phyloP scores from a whole-genome alignment of 2,113 vertebrate genomes.

The Cromileptes altivelis region DNA sequence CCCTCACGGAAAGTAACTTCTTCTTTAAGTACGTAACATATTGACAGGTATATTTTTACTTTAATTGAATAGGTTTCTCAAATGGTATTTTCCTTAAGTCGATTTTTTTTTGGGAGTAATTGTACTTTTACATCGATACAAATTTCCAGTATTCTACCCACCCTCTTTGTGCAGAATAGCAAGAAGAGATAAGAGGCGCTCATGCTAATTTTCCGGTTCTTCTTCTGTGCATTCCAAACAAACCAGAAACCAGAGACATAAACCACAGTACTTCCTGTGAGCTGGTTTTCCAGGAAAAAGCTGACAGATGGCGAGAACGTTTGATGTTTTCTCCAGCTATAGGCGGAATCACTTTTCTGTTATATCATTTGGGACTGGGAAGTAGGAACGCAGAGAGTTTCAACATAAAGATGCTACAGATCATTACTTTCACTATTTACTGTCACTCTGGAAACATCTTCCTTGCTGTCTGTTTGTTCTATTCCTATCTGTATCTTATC shows the following conservation, averaged over 20 bases:
- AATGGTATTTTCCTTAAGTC: too few relatives aligned
- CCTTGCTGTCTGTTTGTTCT: conserved; percentile 30
- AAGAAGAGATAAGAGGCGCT: neutral
- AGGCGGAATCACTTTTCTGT: conserved; percentile 8
- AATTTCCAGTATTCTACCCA: too few relatives aligned
- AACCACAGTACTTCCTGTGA: conserved; percentile 12
- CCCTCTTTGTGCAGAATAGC: neutral
- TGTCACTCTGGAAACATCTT: neutral
- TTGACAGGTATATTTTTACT: too few relatives aligned
- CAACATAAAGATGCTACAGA: conserved; percentile 18
- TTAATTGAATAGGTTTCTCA: too few relatives aligned
- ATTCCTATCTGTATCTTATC: conserved; percentile 26
- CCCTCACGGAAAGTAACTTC: too few relatives aligned
- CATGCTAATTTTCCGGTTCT: conserved; percentile 5
- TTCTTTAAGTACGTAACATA: too few relatives aligned
- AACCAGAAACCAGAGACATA: conserved; percentile 23
- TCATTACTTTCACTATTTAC: conserved; percentile 33
- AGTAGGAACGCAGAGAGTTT: neutral
- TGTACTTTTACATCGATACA: too few relatives aligned
- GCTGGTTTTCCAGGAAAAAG: conserved; percentile 29
- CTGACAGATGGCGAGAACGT: conserved; percentile 31
- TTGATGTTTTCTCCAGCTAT: conserved; percentile 16
- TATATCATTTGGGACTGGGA: neutral
- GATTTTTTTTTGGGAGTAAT: too few relatives aligned
- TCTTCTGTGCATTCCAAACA: conserved; percentile 18